Conservation (phyloP, 2,113 vertebrate genomes). For the Hucho hucho region DNA sequence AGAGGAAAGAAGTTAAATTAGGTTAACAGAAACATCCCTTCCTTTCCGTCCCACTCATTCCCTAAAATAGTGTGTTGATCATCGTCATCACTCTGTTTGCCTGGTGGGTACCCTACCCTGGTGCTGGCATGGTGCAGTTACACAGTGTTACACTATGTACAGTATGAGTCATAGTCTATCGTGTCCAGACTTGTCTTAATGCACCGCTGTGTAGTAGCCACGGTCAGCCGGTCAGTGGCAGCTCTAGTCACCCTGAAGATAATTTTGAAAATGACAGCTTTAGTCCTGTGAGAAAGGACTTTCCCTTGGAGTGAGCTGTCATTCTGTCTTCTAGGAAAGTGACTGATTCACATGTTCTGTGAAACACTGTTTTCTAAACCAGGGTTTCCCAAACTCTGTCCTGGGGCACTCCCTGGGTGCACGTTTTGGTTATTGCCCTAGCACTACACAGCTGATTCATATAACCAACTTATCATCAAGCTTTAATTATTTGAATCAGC, state of each 20-base stretch:
- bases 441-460: no score
- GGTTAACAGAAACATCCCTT: constrained; percentile 53
- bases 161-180: constrained; percentile 46
- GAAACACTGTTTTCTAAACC: no score
- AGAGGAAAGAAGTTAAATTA: constrained; percentile 46
- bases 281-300: not conserved
- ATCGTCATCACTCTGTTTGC: constrained; percentile 44
- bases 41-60: constrained; percentile 56
- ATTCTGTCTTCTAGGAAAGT: not conserved
- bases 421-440: no score
- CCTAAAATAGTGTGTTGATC: constrained; percentile 56
- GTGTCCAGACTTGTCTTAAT: constrained; percentile 37
- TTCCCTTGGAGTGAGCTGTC: not conserved
- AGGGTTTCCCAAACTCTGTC: no score
- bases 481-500: no score
- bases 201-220: constrained; percentile 2
- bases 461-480: no score
- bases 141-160: constrained; percentile 42
- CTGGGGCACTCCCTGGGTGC: no score
- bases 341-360: not conserved
- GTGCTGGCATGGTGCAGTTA: constrained; percentile 55
- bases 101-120: constrained; percentile 45
- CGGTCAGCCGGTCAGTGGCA: not conserved
- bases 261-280: not conserved
- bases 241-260: no score